Percentiles rank a stretch among this genome's conserved stretches.
Conservation (phyloP, 2,113 vertebrate species). For the Rhinogobius similis region DNA sequence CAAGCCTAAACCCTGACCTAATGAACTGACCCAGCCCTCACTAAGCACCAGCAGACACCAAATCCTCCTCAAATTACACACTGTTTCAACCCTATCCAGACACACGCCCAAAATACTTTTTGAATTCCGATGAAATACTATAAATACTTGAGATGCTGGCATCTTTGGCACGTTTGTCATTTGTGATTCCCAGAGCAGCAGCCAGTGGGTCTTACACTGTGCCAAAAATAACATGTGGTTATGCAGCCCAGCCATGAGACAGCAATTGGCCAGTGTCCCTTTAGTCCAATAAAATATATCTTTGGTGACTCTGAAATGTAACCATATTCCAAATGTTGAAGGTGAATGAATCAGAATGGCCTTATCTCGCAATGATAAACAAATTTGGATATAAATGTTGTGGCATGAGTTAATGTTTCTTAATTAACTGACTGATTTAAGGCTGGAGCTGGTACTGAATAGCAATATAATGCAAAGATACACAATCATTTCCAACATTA, state of each 20-base stretch:
- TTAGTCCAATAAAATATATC: background rate
- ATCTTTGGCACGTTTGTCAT: slow-evolving; percentile 57
- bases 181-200: slow-evolving; percentile 34
- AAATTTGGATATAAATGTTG: too few relatives aligned
- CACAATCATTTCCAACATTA: background rate
- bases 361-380: too few relatives aligned
- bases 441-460: background rate
- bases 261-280: slow-evolving; percentile 31
- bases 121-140: slow-evolving; percentile 28
- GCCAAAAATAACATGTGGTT: slow-evolving; percentile 61
- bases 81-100: background rate
- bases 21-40: slow-evolving; percentile 20
- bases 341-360: background rate
- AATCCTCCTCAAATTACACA: slow-evolving; percentile 26
- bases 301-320: background rate
- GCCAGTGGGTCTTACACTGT: slow-evolving; percentile 19
- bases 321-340: background rate
- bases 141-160: slow-evolving; percentile 47
- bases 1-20: slow-evolving; percentile 19
- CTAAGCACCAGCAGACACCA: slow-evolving; percentile 1
- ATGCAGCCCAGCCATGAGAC: slow-evolving; percentile 40
- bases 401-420: too few relatives aligned
- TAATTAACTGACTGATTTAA: background rate
- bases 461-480: background rate
- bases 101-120: background rate